A percentile compares a stretch with the other conserved stretches of the same genome.
phyloP scores from a whole-genome alignment of 1,140 invertebrate species.

The Piezodorus guildinii region DNA sequence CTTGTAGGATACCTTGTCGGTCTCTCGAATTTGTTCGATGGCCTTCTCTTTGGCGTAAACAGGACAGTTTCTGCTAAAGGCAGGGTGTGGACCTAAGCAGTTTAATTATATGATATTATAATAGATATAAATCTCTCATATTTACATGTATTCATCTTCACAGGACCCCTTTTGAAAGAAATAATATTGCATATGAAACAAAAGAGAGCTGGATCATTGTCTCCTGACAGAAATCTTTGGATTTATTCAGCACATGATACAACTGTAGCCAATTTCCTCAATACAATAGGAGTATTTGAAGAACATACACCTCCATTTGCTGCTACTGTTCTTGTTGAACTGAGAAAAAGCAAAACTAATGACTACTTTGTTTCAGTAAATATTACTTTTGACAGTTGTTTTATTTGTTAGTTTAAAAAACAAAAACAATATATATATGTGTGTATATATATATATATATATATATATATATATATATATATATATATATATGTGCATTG shows the following conservation, averaged over 20 bases:
- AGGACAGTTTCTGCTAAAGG: no score
- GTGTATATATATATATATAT: no score
- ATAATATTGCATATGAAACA: slow-evolving; percentile 46
- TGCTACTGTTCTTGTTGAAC: slow-evolving; percentile 49
- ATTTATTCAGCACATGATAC: slow-evolving; percentile 75
- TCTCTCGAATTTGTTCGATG: no score
- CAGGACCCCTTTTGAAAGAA: slow-evolving; percentile 52
- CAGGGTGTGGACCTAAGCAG: no score
- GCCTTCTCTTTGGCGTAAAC: no score
- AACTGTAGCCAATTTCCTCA: slow-evolving; percentile 64
- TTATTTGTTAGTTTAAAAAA: no score
- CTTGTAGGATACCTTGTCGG: no score
- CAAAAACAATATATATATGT: no score
- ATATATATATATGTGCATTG: no score
- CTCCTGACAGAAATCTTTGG: slow-evolving; percentile 48
- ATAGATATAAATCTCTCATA: slow-evolving; percentile 29
- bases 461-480: no score
- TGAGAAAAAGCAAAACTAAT: slow-evolving; percentile 27
- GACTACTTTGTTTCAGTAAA: slow-evolving; percentile 37
- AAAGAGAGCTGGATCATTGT: slow-evolving; percentile 35
- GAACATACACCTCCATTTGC: slow-evolving; percentile 62
- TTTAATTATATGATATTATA: not conserved
- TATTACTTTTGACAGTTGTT: slow-evolving; percentile 13
- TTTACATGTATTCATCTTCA: slow-evolving; percentile 28
- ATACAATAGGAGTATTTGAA: slow-evolving; percentile 59